Conservation (phyloP, 1,140 invertebrate species). For the Epicauta chinensis region DNA sequence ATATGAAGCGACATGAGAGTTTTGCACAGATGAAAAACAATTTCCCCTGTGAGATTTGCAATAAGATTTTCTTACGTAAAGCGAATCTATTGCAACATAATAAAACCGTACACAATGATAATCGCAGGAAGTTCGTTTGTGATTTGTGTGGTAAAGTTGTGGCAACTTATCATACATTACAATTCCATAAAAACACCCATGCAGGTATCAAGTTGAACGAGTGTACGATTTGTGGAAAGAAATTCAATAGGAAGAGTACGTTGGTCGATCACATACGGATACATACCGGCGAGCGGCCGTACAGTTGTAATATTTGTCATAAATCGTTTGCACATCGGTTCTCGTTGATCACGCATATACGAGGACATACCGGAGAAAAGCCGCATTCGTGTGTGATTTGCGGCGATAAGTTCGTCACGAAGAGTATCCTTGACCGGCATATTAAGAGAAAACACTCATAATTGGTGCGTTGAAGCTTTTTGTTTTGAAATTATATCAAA, state of each 20-base stretch:
- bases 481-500: no score
- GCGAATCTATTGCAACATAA: slow-evolving; percentile 31
- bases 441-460: slow-evolving; percentile 22
- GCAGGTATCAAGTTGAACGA: slow-evolving; percentile 33
- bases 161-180: slow-evolving; percentile 27
- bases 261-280: slow-evolving; percentile 66
- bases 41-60: slow-evolving; percentile 45
- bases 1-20: neutral
- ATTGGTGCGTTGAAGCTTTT: no score
- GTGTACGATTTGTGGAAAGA: slow-evolving; percentile 34
- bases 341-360: slow-evolving; percentile 39
- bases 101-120: slow-evolving; percentile 24
- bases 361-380: slow-evolving; percentile 53
- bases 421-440: slow-evolving; percentile 23
- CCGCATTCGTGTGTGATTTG: slow-evolving; percentile 57
- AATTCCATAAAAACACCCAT: slow-evolving; percentile 33
- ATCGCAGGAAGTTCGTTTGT: slow-evolving; percentile 27
- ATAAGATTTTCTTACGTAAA: slow-evolving; percentile 39
- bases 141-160: slow-evolving; percentile 33
- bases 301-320: slow-evolving; percentile 60
- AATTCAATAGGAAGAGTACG: slow-evolving; percentile 28
- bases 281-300: slow-evolving; percentile 71
- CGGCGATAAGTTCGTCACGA: slow-evolving; percentile 61
- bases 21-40: slow-evolving; percentile 30
- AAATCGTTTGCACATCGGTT: slow-evolving; percentile 48